Conservation (phyloP, 2,888 invertebrate species). For the Drosophila algonquin region DNA sequence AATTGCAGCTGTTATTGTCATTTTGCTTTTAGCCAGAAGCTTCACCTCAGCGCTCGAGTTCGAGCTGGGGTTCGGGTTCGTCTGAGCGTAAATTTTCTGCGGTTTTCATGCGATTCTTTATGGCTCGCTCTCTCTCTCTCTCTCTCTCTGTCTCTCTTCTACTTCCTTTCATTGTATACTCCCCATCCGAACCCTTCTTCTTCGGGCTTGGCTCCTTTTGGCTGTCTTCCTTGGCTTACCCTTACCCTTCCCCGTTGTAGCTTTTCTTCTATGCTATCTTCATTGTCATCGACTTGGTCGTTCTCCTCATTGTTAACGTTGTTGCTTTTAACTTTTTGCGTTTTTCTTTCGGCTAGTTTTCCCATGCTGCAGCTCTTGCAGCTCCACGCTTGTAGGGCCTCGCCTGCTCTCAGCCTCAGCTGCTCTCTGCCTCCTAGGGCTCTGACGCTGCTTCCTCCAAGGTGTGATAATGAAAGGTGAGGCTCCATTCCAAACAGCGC, state of each 20-base stretch:
- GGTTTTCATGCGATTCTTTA: slow-evolving; percentile 52
- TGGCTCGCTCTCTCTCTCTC: slow-evolving; percentile 2
- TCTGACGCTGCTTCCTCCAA: not conserved
- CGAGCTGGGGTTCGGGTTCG: slow-evolving; percentile 34
- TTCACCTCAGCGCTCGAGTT: slow-evolving; percentile 43
- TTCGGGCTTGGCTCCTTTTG: slow-evolving; percentile 6
- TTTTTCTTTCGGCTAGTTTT: slow-evolving; percentile 49
- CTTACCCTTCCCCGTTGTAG: not conserved
- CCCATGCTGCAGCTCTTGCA: slow-evolving; percentile 7
- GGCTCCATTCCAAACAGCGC: not conserved
- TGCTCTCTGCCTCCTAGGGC: not conserved
- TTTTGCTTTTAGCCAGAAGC: slow-evolving; percentile 65
- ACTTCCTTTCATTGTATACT: too few relatives aligned
- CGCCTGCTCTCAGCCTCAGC: slow-evolving; percentile 26
- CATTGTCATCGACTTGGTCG: slow-evolving; percentile 57
- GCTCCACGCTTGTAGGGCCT: slow-evolving; percentile 73
- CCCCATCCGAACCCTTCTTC: too few relatives aligned
- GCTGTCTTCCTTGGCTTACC: slow-evolving; percentile 12
- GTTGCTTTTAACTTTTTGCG: slow-evolving; percentile 33
- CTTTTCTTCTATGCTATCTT: slow-evolving; percentile 42
- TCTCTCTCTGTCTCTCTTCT: not conserved
- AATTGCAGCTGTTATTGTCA: slow-evolving; percentile 78
- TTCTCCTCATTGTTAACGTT: slow-evolving; percentile 37
- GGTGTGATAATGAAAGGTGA: not conserved
- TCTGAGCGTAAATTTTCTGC: slow-evolving; percentile 54